These are phyloP conservation scores for Hyperoplus immaculatus DNA, from an alignment of 2,797 vertebrate species.

Conservation along the genomic window DNA sequence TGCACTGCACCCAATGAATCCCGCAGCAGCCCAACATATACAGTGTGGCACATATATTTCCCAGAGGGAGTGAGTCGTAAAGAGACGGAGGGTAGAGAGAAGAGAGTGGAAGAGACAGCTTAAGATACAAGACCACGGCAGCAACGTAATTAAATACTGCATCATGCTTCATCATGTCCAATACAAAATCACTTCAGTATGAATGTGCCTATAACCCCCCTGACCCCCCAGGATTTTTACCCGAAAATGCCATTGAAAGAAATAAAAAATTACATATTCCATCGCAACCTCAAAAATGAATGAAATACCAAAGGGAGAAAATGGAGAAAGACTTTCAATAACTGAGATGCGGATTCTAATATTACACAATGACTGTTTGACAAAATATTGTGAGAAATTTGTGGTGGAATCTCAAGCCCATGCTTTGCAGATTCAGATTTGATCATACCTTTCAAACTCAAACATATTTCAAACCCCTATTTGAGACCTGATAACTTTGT, in stretches of 20 bases:
- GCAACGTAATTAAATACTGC: slow-evolving; percentile 4
- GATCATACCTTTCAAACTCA: slow-evolving; percentile 4
- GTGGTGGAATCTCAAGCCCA: background rate
- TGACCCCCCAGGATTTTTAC: background rate
- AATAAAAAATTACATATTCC: slow-evolving; percentile 23
- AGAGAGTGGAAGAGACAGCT: slow-evolving; percentile 2
- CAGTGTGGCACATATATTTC: slow-evolving; percentile 44
- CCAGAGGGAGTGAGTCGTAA: slow-evolving; percentile 28
- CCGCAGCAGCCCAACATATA: slow-evolving; percentile 58
- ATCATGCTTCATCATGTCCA: background rate
- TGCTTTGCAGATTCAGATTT: slow-evolving; percentile 6
- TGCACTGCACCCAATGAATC: slow-evolving; percentile 84
- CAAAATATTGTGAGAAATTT: background rate
- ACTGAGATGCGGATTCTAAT: slow-evolving; percentile 17
- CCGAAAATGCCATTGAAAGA: slow-evolving; percentile 3
- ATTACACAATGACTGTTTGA: slow-evolving; percentile 22
- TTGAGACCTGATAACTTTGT: too few species aligned
- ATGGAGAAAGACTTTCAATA: slow-evolving; percentile 9
- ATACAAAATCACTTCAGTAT: slow-evolving; percentile 9
- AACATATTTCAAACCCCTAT: background rate
- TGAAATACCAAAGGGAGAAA: slow-evolving; percentile 9
- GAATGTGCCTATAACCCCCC: background rate
- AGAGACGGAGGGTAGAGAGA: slow-evolving; percentile 21
- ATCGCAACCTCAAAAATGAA: slow-evolving; percentile 2
- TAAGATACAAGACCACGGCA: background rate